A percentile compares a stretch with the other conserved stretches of the same genome.
phyloP scores from a whole-genome alignment of 2,888 invertebrate genomes.

The Cheilosia vulpina region DNA sequence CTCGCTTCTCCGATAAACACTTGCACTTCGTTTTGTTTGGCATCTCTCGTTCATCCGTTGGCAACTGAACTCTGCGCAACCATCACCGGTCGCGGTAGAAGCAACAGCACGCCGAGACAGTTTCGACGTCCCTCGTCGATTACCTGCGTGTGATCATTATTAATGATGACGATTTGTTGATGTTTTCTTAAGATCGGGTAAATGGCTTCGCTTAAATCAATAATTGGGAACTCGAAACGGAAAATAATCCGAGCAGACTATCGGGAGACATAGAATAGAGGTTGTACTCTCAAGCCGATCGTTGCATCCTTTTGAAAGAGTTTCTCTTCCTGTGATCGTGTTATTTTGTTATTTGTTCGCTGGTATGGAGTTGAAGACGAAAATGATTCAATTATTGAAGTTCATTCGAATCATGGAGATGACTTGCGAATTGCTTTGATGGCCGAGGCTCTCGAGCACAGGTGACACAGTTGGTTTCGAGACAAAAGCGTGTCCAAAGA shows the following conservation, averaged over 20 bases:
- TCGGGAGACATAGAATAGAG: slow-evolving; percentile 46
- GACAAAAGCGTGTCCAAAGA: slow-evolving; percentile 40
- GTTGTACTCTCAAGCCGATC: slow-evolving; percentile 25
- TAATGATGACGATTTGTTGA: slow-evolving; percentile 83
- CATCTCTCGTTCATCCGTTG: slow-evolving; percentile 33
- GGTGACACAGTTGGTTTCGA: slow-evolving; percentile 55
- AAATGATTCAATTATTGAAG: slow-evolving; percentile 64
- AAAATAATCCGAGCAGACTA: slow-evolving; percentile 64
- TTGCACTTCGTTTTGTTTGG: slow-evolving; percentile 63
- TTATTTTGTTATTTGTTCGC: slow-evolving; percentile 56
- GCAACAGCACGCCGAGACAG: slow-evolving; percentile 64
- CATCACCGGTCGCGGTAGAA: slow-evolving; percentile 10
- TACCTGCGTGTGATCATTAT: slow-evolving; percentile 81
- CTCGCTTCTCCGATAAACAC: slow-evolving; percentile 55
- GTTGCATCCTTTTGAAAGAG: slow-evolving; percentile 52
- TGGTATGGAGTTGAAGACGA: slow-evolving; percentile 19
- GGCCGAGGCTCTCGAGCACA: slow-evolving; percentile 53
- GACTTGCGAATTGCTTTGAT: slow-evolving; percentile 70
- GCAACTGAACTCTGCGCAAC: background rate
- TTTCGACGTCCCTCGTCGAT: slow-evolving; percentile 64
- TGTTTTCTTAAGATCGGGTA: slow-evolving; percentile 82
- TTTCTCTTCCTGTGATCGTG: slow-evolving; percentile 67
- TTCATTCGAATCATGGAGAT: slow-evolving; percentile 44
- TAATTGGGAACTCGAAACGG: slow-evolving; percentile 67
- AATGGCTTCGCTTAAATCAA: slow-evolving; percentile 77